A percentile compares a stretch with the other conserved stretches of the same genome.
phyloP scores from a whole-genome alignment of 2,888 invertebrate genomes.

The Platerodrilus igneus region DNA sequence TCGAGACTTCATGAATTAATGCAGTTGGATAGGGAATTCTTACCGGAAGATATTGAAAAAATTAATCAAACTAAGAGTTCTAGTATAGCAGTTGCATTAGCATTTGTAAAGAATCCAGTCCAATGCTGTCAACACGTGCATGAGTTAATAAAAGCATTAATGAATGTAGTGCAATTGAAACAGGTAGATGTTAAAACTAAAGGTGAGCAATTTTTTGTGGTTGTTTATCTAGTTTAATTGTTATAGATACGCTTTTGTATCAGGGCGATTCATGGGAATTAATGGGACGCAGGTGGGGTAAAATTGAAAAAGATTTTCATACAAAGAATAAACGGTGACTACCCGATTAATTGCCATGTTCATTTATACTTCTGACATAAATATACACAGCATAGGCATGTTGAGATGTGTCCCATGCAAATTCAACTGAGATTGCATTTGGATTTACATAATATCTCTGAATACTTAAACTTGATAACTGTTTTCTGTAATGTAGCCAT shows the following conservation, averaged over 20 bases:
- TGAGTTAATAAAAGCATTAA: constrained; percentile 76
- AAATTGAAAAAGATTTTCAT: constrained; percentile 96
- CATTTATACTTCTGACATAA: too few species aligned
- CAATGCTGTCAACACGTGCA: constrained; percentile 90
- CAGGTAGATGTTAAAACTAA: constrained; percentile 86
- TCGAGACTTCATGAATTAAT: constrained; percentile 88
- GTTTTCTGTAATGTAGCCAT: too few species aligned
- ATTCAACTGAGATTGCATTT: too few species aligned
- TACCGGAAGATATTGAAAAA: constrained; percentile 74
- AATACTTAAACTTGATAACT: too few species aligned
- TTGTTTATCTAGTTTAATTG: constrained; percentile 5
- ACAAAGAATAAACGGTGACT: constrained; percentile 85
- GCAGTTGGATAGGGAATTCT: constrained; percentile 86
- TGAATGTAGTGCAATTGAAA: constrained; percentile 79
- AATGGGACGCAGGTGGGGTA: constrained; percentile 96
- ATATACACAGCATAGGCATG: too few species aligned
- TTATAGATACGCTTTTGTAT: constrained; percentile 82
- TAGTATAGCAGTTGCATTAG: constrained; percentile 86
- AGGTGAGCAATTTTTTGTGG: constrained; percentile 47
- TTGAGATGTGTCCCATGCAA: too few species aligned
- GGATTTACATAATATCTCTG: too few species aligned
- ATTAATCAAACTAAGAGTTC: constrained; percentile 91
- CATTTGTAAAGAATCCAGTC: constrained; percentile 94
- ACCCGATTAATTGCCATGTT: too few species aligned
- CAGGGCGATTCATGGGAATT: constrained; percentile 99